A percentile compares a stretch with the other conserved stretches of the same genome.
These are phyloP conservation scores for Heliocidaris tuberculata DNA, from an alignment of 35 echinoderm and acorn worm genomes.

Conservation along the genomic window DNA sequence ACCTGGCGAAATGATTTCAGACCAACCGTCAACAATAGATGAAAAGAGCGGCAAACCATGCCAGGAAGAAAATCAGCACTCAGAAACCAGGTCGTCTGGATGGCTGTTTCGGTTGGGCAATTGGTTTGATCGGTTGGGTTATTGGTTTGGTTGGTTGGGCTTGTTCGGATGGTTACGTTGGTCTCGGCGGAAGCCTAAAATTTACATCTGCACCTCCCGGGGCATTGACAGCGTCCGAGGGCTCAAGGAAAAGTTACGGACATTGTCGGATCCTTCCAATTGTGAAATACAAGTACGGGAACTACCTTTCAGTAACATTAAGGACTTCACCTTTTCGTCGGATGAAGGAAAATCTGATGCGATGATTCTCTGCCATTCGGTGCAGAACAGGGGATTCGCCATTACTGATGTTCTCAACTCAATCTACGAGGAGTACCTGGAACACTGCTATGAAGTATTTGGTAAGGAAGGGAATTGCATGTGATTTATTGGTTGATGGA, in stretches of 20 bases:
- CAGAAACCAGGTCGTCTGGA: too few relatives aligned
- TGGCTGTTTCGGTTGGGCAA: too few relatives aligned
- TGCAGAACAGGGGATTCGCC: neutral
- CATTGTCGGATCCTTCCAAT: neutral
- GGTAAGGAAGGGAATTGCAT: neutral
- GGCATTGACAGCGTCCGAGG: neutral
- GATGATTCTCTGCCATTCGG: conserved; percentile 16
- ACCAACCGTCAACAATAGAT: too few relatives aligned
- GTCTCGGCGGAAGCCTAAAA: neutral
- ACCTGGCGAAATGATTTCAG: too few relatives aligned
- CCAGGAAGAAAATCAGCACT: too few relatives aligned
- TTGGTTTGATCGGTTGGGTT: too few relatives aligned
- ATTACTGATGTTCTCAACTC: conserved; percentile 20
- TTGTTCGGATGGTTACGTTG: too few relatives aligned
- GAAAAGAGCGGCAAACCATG: too few relatives aligned
- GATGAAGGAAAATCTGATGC: neutral
- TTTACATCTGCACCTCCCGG: neutral
- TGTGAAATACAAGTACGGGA: neutral
- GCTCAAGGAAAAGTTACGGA: neutral
- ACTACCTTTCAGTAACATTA: neutral
- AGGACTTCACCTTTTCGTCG: neutral
- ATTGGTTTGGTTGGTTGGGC: too few relatives aligned
- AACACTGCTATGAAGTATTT: neutral
- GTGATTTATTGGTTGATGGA: too few relatives aligned
- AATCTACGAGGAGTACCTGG: conserved; percentile 24